phyloP scores from a whole-genome alignment of 2,888 invertebrate genomes.

The Marronus borbonicus region DNA sequence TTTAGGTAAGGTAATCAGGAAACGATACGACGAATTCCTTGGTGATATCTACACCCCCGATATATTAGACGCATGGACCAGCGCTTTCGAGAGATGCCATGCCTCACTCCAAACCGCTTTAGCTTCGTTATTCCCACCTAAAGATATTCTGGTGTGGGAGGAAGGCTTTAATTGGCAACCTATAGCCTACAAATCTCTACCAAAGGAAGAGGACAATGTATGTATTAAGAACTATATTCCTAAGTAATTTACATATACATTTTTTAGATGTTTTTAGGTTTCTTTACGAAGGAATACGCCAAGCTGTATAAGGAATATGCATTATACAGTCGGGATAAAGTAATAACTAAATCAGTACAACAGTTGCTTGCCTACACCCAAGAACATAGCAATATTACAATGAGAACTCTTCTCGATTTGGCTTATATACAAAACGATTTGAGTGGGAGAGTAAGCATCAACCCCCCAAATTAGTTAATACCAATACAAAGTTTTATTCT shows the following conservation, averaged over 20 bases:
- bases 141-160: slow-evolving; percentile 77
- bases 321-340: background rate
- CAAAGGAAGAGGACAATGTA: slow-evolving; percentile 66
- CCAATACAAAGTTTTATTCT: background rate
- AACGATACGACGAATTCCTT: slow-evolving; percentile 79
- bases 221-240: background rate
- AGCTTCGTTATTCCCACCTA: slow-evolving; percentile 84
- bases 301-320: background rate
- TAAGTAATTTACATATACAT: background rate
- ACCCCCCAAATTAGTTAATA: background rate
- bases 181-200: slow-evolving; percentile 86
- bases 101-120: slow-evolving; percentile 74
- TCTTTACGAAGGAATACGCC: background rate
- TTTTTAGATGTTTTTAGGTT: background rate
- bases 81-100: slow-evolving; percentile 1
- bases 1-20: slow-evolving; percentile 81
- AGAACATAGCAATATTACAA: background rate
- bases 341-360: background rate
- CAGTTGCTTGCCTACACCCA: background rate
- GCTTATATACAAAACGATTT: background rate
- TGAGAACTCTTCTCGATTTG: background rate
- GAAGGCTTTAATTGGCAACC: slow-evolving; percentile 86
- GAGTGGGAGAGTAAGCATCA: background rate
- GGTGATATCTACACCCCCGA: slow-evolving; percentile 77
- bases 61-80: slow-evolving; percentile 68